These are phyloP conservation scores for Isichthys henryi DNA, from an alignment of 2,113 vertebrate species.

Conservation along the genomic window DNA sequence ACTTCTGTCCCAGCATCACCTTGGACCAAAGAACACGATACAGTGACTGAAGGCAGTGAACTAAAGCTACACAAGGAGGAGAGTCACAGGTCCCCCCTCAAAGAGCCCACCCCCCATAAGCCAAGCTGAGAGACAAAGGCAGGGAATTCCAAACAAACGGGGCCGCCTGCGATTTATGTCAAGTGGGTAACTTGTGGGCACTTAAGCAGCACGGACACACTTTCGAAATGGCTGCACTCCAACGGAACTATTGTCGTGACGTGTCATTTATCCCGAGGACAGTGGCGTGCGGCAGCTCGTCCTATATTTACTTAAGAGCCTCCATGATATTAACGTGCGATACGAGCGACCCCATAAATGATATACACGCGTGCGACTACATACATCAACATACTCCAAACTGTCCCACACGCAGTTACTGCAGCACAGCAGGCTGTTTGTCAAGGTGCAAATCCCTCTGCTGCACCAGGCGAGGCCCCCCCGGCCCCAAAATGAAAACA, in stretches of 20 bases:
- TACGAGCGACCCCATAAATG: slow-evolving; percentile 66
- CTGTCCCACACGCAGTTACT: slow-evolving; percentile 50
- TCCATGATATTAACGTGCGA: slow-evolving; percentile 58
- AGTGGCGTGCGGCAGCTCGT: slow-evolving; percentile 50
- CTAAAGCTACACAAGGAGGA: background rate
- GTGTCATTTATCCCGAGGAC: slow-evolving; percentile 49
- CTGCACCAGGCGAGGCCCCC: slow-evolving; percentile 29
- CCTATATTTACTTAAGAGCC: slow-evolving; percentile 49
- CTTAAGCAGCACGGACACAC: slow-evolving; percentile 34
- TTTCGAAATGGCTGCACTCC: slow-evolving; percentile 42
- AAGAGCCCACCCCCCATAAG: background rate
- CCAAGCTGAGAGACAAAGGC: background rate
- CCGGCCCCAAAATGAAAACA: slow-evolving; percentile 29
- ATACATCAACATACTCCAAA: slow-evolving; percentile 50
- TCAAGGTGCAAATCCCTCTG: slow-evolving; percentile 47
- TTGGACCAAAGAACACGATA: background rate
- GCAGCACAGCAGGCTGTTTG: slow-evolving; percentile 52
- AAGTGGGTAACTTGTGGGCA: slow-evolving; percentile 11
- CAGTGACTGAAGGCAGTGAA: background rate
- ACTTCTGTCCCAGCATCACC: background rate
- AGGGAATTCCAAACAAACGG: background rate
- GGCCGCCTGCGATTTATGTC: background rate
- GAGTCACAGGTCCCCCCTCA: background rate
- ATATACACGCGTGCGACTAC: slow-evolving; percentile 64
- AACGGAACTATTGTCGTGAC: slow-evolving; percentile 51